A percentile compares a stretch with the other conserved stretches of the same genome.
Conservation (phyloP, 1,140 invertebrate genomes). For the Heliconius himera region DNA sequence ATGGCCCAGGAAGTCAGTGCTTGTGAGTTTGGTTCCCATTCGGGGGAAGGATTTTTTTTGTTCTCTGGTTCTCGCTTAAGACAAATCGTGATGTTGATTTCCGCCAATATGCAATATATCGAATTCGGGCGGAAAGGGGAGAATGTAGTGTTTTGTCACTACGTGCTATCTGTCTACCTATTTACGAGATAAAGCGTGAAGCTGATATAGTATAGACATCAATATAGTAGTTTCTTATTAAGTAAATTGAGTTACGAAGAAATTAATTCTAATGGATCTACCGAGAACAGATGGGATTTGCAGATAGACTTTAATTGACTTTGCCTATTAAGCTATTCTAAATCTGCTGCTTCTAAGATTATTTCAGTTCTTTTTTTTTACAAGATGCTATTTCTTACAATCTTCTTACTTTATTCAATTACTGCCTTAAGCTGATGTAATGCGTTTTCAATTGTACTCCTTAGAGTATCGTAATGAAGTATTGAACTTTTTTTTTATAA, state of each 20-base stretch:
- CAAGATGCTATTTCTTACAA: not conserved
- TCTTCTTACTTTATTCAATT: no score
- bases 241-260: slow-evolving; percentile 5
- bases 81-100: not conserved
- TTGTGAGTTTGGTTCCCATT: no score
- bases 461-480: no score
- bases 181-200: not conserved
- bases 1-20: no score
- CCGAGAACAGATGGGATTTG: slow-evolving; percentile 8
- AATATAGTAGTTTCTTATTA: not conserved
- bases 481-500: no score
- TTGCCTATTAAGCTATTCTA: not conserved
- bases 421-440: no score
- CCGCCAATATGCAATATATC: not conserved
- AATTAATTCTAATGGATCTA: slow-evolving; percentile 4
- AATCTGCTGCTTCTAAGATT: not conserved
- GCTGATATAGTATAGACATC: not conserved
- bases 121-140: not conserved
- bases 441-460: no score
- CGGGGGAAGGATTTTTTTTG: no score
- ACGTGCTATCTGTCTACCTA: not conserved
- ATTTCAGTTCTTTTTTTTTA: not conserved
- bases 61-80: no score
- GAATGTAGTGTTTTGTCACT: not conserved
- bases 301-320: slow-evolving; percentile 12